These are phyloP conservation scores for Ctenomys sociabilis DNA, from an alignment of 2,113 vertebrate genomes.

Conservation along the genomic window DNA sequence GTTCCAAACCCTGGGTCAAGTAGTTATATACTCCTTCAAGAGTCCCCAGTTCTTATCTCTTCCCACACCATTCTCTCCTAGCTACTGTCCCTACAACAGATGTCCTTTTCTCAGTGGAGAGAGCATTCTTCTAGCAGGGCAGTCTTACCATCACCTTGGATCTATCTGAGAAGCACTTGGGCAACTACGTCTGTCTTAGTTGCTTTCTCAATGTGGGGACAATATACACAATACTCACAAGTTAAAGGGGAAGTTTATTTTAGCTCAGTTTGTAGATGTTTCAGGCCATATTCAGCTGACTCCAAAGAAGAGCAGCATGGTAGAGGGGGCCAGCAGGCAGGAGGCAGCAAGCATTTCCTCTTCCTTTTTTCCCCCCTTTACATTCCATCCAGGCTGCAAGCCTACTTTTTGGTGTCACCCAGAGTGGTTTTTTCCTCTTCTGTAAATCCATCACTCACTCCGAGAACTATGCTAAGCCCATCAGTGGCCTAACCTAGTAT, in stretches of 20 bases:
- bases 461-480: background rate
- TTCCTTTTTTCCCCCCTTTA: background rate
- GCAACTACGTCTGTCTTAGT: background rate
- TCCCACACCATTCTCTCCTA: accelerated
- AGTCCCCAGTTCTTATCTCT: accelerated
- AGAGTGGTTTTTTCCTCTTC: background rate
- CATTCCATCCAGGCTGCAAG: background rate
- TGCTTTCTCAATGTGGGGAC: background rate
- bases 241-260: background rate
- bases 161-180: constrained; percentile 24
- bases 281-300: background rate
- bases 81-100: background rate
- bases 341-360: background rate
- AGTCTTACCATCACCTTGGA: background rate
- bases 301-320: background rate
- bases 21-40: background rate
- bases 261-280: background rate
- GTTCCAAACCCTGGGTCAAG: background rate
- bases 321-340: background rate
- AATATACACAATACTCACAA: background rate
- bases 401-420: background rate
- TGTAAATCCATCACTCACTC: background rate
- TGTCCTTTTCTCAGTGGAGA: background rate
- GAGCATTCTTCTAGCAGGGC: background rate
- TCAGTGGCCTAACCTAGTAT: background rate